Evolutionary conservation across 2,888 invertebrate genomes (phyloP).

Genomic region (Hydriomena furcata): DNA sequence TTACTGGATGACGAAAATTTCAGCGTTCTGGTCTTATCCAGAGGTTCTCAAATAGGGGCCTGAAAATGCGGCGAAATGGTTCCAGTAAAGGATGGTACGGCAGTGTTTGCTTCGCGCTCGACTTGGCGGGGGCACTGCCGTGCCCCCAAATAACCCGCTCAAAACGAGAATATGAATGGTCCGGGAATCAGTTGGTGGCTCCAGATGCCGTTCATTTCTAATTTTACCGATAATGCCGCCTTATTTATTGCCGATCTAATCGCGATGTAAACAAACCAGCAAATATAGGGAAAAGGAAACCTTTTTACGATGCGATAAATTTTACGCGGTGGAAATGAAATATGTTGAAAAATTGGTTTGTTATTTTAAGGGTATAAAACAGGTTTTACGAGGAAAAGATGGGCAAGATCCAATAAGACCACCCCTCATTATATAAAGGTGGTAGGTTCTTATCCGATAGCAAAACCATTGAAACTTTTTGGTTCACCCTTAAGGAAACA

Average conservation of each 20-base stretch:
- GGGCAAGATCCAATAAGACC: neutral
- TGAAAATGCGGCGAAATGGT: too few relatives aligned
- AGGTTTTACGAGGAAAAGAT: neutral
- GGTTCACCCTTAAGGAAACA: neutral
- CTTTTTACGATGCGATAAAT: conserved; percentile 20
- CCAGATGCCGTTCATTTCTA: conserved; percentile 23
- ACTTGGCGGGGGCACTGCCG: too few relatives aligned
- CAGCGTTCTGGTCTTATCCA: too few relatives aligned
- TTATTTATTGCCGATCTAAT: conserved; percentile 26
- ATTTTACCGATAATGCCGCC: conserved; percentile 25
- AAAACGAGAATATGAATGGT: neutral
- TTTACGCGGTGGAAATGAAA: conserved; percentile 18
- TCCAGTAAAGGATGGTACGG: too few relatives aligned
- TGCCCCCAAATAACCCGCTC: too few relatives aligned
- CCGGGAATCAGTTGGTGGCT: neutral
- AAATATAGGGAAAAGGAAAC: neutral
- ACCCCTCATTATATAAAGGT: too few relatives aligned
- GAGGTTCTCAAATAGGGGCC: too few relatives aligned
- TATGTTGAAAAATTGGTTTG: conserved; percentile 19
- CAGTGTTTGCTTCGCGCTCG: too few relatives aligned
- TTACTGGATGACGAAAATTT: too few relatives aligned
- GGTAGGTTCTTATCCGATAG: too few relatives aligned
- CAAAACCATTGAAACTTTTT: too few relatives aligned
- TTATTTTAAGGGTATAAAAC: conserved; percentile 1
- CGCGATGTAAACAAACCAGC: conserved; percentile 15